phyloP scores from a whole-genome alignment of 2,113 vertebrate species.

The Oophaga pumilio region DNA sequence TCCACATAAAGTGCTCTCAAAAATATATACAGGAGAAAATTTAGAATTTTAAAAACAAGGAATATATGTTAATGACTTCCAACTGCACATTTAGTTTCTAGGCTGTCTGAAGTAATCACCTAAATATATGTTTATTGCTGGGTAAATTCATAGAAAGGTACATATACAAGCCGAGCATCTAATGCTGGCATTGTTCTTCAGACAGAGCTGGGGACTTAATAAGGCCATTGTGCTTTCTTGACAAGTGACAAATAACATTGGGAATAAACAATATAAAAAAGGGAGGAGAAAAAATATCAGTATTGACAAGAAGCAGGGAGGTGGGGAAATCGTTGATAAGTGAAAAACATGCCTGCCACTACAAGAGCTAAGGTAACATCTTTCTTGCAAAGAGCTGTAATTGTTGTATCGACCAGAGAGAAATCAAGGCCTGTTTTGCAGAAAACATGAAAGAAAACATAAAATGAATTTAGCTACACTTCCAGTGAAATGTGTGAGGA shows the following conservation, averaged over 20 bases:
- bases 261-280: neutral
- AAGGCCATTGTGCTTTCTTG: neutral
- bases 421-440: neutral
- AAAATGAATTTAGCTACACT: neutral
- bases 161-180: neutral
- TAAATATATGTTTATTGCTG: no score
- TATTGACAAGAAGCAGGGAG: neutral
- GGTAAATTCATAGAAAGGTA: no score
- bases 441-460: constrained; percentile 1
- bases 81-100: no score
- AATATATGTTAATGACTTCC: no score
- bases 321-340: neutral
- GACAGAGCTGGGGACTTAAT: neutral
- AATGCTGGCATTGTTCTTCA: neutral
- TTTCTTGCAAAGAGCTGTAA: constrained; percentile 32
- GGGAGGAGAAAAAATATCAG: neutral
- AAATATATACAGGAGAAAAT: no score
- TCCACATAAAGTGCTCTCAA: no score
- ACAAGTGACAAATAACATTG: neutral
- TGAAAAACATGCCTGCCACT: constrained; percentile 3
- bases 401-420: constrained; percentile 25
- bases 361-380: constrained; percentile 1
- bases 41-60: no score
- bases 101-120: no score
- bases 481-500: neutral